Evolutionary conservation across 2,888 invertebrate species (phyloP).

Genomic region (Atethmia centrago): DNA sequence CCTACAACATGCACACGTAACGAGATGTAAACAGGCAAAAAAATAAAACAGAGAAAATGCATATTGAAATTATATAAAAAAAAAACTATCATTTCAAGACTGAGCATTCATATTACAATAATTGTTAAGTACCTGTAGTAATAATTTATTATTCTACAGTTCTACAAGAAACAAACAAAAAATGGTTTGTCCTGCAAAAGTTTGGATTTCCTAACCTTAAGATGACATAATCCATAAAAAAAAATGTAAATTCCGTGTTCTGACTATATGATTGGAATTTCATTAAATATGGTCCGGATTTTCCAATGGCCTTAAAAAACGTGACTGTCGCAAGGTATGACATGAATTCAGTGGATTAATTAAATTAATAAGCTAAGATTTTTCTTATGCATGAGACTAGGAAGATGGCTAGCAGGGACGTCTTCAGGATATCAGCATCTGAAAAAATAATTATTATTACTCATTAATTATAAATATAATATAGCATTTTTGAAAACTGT

Average conservation of each 20-base stretch:
- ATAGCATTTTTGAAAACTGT: too few relatives aligned
- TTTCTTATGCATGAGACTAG: slow-evolving; percentile 81
- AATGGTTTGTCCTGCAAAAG: not conserved
- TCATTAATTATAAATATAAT: too few relatives aligned
- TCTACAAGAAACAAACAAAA: too few relatives aligned
- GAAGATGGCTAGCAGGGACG: slow-evolving; percentile 80
- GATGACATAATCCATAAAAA: not conserved
- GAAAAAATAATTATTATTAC: slow-evolving; percentile 51
- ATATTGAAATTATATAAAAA: too few relatives aligned
- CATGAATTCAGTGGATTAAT: slow-evolving; percentile 8
- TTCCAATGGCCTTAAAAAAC: slow-evolving; percentile 38
- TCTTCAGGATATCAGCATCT: slow-evolving; percentile 85
- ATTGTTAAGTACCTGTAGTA: too few relatives aligned
- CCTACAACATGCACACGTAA: too few relatives aligned
- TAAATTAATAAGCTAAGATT: slow-evolving; percentile 70
- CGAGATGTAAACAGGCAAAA: too few relatives aligned
- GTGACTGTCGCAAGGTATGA: slow-evolving; percentile 32
- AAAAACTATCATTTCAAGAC: too few relatives aligned
- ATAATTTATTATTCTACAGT: too few relatives aligned
- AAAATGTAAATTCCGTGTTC: not conserved
- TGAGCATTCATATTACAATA: too few relatives aligned
- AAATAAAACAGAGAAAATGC: too few relatives aligned
- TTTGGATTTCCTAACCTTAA: not conserved
- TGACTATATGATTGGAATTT: not conserved
- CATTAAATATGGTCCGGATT: slow-evolving; percentile 1